phyloP scores from a whole-genome alignment of 30 jellyfish, hydroid and myxozoan genomes.

The Chrysaora quinquecirrha region DNA sequence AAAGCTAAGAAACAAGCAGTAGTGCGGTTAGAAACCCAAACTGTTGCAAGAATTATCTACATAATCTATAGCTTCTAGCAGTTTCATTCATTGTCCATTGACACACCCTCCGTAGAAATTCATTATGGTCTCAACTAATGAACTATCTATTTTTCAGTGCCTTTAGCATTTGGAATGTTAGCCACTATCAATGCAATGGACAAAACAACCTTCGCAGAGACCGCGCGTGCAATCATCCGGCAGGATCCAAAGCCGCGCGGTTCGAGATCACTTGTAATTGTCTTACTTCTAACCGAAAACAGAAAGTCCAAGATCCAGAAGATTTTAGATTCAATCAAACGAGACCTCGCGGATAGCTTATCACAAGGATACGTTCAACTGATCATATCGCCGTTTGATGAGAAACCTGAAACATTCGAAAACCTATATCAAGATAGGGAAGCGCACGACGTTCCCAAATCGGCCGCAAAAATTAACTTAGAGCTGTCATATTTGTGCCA shows the following conservation, averaged over 20 bases:
- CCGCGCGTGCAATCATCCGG: slow-evolving; percentile 40
- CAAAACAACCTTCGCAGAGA: slow-evolving; percentile 8
- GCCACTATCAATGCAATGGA: slow-evolving; percentile 21
- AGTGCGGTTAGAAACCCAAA: too few relatives aligned
- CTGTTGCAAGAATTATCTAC: too few relatives aligned
- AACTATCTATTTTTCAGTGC: slow-evolving; percentile 57
- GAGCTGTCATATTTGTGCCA: slow-evolving; percentile 29
- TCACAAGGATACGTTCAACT: slow-evolving; percentile 41
- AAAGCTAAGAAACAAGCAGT: too few relatives aligned
- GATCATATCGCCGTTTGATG: slow-evolving; percentile 44
- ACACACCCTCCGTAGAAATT: too few relatives aligned
- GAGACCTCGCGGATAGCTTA: slow-evolving; percentile 4
- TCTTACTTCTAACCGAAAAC: slow-evolving; percentile 41
- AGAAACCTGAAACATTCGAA: slow-evolving; percentile 12
- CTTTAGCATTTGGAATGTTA: slow-evolving; percentile 50
- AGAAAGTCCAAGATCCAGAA: slow-evolving; percentile 15
- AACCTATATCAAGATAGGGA: background rate
- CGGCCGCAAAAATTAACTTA: slow-evolving; percentile 22
- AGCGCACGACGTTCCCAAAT: slow-evolving; percentile 12
- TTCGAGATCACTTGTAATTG: slow-evolving; percentile 43
- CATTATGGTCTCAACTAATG: too few relatives aligned
- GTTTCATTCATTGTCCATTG: too few relatives aligned
- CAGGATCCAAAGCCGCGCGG: slow-evolving; percentile 55
- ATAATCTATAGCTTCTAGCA: too few relatives aligned
- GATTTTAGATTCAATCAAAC: slow-evolving; percentile 4